Conservation (phyloP, 2,888 invertebrate species). For the Coleophora flavipennella region DNA sequence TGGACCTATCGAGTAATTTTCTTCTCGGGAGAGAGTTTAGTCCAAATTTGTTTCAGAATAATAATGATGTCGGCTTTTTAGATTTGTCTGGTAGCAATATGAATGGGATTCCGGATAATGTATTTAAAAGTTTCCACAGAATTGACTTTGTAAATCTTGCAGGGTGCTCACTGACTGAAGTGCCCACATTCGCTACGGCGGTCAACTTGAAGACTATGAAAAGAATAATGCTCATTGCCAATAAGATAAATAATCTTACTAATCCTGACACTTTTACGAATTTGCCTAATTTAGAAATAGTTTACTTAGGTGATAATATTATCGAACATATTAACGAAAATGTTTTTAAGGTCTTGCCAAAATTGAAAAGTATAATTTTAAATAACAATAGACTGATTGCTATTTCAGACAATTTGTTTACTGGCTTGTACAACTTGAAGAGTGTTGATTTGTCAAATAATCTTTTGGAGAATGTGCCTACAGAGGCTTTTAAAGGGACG, state of each 20-base stretch:
- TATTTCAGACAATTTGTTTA: constrained; percentile 39
- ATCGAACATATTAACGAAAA: constrained; percentile 36
- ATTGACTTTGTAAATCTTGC: constrained; percentile 36
- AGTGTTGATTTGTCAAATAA: constrained; percentile 46
- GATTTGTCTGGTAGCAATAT: constrained; percentile 43
- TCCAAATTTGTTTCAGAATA: constrained; percentile 29
- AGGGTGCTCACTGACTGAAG: constrained; percentile 31
- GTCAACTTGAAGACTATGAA: constrained; percentile 39
- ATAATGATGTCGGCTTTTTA: constrained; percentile 23
- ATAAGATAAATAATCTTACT: constrained; percentile 33
- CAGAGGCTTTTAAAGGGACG: constrained; percentile 40
- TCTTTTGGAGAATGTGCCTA: constrained; percentile 34
- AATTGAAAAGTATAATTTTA: constrained; percentile 34
- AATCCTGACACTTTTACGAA: constrained; percentile 25
- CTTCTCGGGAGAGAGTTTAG: constrained; percentile 29
- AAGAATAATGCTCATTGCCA: constrained; percentile 36
- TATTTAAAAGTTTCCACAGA: constrained; percentile 25
- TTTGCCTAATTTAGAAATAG: constrained; percentile 34
- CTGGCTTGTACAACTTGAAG: constrained; percentile 29
- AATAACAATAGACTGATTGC: constrained; percentile 36
- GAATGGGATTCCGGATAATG: constrained; percentile 24
- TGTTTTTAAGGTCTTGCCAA: constrained; percentile 36
- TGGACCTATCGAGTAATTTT: constrained; percentile 38
- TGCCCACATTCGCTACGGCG: constrained; percentile 37
- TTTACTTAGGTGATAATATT: constrained; percentile 39